Evolutionary conservation across 2,888 invertebrate species (phyloP), one percentile per base, ranked within the genome.

Genomic region (Amblyjoppa proteus): DNA sequence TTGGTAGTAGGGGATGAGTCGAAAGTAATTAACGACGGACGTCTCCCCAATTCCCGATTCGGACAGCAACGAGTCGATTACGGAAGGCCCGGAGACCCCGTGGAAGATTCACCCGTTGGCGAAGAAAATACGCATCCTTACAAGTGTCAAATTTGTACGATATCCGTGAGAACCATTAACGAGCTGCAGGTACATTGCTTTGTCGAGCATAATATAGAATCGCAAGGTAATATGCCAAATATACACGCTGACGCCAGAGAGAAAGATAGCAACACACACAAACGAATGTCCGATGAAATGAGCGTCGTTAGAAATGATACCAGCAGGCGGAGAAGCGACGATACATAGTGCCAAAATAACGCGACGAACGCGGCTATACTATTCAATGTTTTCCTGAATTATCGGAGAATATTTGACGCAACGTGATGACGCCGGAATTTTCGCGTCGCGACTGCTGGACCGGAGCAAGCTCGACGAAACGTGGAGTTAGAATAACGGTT

Each of bases 341-440:
- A 96, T 95, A 95, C 95, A 95, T 95, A 96, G 96, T 96, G 96
- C 95, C 96, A 96, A 96, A 95, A 95, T 74, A 31, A 80, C 77
- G 83, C 81, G 73, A 61, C 25, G 0, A 78, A 77, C 69, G 71
- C 71, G 71, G 56, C 75, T 20, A 20, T 71, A 41, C 53, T 82
- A 38, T 85, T 68, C 71, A 82, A 79, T 82, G 71, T 82, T 75
- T 79, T 85, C 51, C 64, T 41, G 28, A 75, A 75, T 61, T 78
- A 69, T 78, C 74, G 81, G 66, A 58, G 25, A 61, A 70, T 75
- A 64, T 71, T 82, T 34, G 56, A 78, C 49, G 68, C 66, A 25
- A 71, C 76, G 77, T 70, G 70, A 76, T 71, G 13, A 56, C 58
- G 38, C 25, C 68, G 56, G 16, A 11, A 31, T 13, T 31, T 49